A percentile compares a stretch with the other conserved stretches of the same genome.
phyloP scores from a whole-genome alignment of 2,888 invertebrate genomes.

The Hofmannophila pseudospretella region DNA sequence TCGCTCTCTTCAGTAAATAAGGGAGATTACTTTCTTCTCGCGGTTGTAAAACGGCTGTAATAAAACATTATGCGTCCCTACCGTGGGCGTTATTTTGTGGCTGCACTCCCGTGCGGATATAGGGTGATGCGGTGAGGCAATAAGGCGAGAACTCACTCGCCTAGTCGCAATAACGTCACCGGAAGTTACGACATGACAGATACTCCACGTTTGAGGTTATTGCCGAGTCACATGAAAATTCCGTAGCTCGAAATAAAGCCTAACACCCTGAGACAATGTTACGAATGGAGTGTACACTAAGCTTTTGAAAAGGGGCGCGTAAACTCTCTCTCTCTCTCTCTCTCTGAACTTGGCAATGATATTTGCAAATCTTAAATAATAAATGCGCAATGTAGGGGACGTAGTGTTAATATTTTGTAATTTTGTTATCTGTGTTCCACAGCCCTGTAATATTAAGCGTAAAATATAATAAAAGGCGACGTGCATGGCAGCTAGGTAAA shows the following conservation, averaged over 20 bases:
- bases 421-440: conserved; percentile 51
- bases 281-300: conserved; percentile 26
- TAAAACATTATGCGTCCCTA: conserved; percentile 66
- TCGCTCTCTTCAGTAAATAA: conserved; percentile 53
- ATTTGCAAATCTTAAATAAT: conserved; percentile 66
- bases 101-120: conserved; percentile 42
- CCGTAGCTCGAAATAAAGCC: conserved; percentile 17
- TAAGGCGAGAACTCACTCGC: conserved; percentile 45
- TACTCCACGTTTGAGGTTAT: conserved; percentile 43
- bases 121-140: conserved; percentile 36
- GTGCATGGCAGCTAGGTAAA: no score
- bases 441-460: conserved; percentile 26
- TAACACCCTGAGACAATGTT: conserved; percentile 4
- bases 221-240: conserved; percentile 18
- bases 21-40: conserved; percentile 63
- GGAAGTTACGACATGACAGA: conserved; percentile 37
- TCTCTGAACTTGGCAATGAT: conserved; percentile 29
- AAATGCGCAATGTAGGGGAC: conserved; percentile 48
- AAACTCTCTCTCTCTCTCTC: no score
- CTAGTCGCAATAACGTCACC: conserved; percentile 35
- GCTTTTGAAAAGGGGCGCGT: conserved; percentile 36
- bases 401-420: conserved; percentile 18
- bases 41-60: conserved; percentile 63
- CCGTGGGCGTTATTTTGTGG: conserved; percentile 42
- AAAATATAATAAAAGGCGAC: conserved; percentile 3